phyloP scores from a whole-genome alignment of 2,797 vertebrate genomes.

The Pangasius sanitwongsei region DNA sequence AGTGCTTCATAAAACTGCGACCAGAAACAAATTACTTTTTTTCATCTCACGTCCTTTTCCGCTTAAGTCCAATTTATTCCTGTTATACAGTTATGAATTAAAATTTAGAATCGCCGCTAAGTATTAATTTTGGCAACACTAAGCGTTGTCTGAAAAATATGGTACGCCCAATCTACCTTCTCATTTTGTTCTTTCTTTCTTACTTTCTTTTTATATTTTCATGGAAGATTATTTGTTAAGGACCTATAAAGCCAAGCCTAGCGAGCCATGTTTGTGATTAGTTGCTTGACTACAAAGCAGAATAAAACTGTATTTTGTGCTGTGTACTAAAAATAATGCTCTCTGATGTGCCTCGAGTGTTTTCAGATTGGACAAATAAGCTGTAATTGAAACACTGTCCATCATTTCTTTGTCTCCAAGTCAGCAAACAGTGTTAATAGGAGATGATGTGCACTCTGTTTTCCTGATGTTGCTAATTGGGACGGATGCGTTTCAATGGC shows the following conservation, averaged over 20 bases:
- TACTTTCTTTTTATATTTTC: neutral
- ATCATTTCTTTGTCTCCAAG: constrained; percentile 61
- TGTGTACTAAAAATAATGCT: neutral
- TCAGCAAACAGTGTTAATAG: constrained; percentile 80
- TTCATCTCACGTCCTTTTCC: neutral
- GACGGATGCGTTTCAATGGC: constrained; percentile 77
- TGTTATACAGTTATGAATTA: neutral
- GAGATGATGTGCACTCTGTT: constrained; percentile 72
- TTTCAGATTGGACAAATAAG: constrained; percentile 28
- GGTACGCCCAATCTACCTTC: neutral
- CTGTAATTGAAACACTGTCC: constrained; percentile 35
- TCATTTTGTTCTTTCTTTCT: neutral
- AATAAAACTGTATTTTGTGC: neutral
- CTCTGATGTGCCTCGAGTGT: neutral
- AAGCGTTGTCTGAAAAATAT: neutral
- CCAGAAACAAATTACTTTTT: neutral
- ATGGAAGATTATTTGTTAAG: neutral
- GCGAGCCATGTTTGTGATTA: neutral
- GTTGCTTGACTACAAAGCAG: neutral
- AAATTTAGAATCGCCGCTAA: neutral
- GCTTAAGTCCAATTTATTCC: neutral
- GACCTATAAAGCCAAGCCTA: neutral
- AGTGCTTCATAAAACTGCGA: neutral
- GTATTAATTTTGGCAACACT: neutral
- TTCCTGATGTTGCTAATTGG: constrained; percentile 77